A percentile compares a stretch with the other conserved stretches of the same genome.
These are phyloP conservation scores for Machimus atricapillus DNA, from an alignment of 2,888 invertebrate genomes.

Conservation along the genomic window DNA sequence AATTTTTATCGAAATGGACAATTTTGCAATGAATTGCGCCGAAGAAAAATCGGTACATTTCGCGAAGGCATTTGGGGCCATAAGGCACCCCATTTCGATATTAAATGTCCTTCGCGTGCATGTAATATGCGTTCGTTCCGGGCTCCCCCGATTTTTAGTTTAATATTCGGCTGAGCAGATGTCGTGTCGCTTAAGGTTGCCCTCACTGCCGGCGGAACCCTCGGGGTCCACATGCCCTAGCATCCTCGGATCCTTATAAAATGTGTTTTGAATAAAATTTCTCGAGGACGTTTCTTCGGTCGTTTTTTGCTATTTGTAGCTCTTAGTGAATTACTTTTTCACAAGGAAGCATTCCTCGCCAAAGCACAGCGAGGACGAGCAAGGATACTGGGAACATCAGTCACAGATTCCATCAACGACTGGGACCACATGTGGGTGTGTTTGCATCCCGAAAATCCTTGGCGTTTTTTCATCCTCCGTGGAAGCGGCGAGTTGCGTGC, in stretches of 20 bases:
- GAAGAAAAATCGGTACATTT: slow-evolving; percentile 22
- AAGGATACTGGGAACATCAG: slow-evolving; percentile 25
- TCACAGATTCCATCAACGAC: slow-evolving; percentile 28
- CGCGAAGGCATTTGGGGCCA: slow-evolving; percentile 27
- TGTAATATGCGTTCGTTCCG: slow-evolving; percentile 26
- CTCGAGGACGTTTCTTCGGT: slow-evolving; percentile 16
- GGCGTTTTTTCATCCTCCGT: background rate
- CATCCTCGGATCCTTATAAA: slow-evolving; percentile 38
- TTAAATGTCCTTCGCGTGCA: slow-evolving; percentile 34
- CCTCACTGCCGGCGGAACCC: background rate
- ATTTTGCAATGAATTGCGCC: slow-evolving; percentile 12
- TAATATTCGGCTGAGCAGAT: slow-evolving; percentile 37
- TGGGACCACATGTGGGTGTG: background rate
- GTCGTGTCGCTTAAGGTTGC: slow-evolving; percentile 34
- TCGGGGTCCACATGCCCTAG: background rate
- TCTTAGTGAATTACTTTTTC: slow-evolving; percentile 34
- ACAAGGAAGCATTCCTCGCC: slow-evolving; percentile 10
- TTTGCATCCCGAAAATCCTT: background rate
- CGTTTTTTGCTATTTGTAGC: slow-evolving; percentile 36
- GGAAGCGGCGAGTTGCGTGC: slow-evolving; percentile 8
- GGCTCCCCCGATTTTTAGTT: slow-evolving; percentile 31
- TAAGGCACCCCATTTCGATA: slow-evolving; percentile 40
- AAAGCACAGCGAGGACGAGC: background rate
- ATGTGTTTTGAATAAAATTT: slow-evolving; percentile 40
- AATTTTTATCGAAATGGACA: background rate